These are phyloP conservation scores for Drosophila ananassae DNA, from an alignment of 1,140 invertebrate genomes.

Conservation along the genomic window DNA sequence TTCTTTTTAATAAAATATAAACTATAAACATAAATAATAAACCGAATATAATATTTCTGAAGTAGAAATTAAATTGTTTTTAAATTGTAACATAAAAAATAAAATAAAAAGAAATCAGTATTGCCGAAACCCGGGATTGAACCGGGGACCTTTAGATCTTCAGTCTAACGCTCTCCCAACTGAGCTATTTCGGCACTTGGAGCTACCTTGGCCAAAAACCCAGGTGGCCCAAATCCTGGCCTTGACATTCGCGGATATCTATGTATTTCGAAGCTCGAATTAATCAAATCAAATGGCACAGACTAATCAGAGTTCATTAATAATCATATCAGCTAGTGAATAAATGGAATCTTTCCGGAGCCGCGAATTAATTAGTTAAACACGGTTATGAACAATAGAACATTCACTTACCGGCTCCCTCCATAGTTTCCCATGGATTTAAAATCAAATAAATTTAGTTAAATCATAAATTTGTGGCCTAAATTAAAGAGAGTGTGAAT, in stretches of 20 bases:
- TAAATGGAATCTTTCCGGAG: conserved; percentile 18
- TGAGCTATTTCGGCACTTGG: conserved; percentile 86
- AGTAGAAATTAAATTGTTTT: background rate
- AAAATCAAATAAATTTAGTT: conserved; percentile 42
- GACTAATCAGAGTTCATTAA: conserved; percentile 4
- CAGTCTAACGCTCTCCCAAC: conserved; percentile 92
- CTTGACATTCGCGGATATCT: background rate
- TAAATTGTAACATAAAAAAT: background rate
- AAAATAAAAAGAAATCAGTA: background rate
- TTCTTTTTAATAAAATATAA: too few relatives aligned
- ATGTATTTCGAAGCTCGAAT: background rate
- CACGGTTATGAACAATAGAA: conserved; percentile 19
- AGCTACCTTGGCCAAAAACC: background rate
- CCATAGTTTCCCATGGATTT: conserved; percentile 17
- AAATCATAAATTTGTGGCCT: conserved; percentile 31
- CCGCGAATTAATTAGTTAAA: conserved; percentile 4
- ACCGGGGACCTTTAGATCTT: conserved; percentile 92
- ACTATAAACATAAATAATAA: too few relatives aligned
- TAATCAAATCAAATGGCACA: background rate
- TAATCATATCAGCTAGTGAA: conserved; percentile 16
- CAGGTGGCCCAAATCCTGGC: background rate
- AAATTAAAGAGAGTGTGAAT: conserved; percentile 22
- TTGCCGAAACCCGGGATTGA: conserved; percentile 90
- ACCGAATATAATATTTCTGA: too few relatives aligned
- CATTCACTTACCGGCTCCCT: conserved; percentile 19